phyloP scores from a whole-genome alignment of 2,888 invertebrate species.

The Hoplodrina ambigua region DNA sequence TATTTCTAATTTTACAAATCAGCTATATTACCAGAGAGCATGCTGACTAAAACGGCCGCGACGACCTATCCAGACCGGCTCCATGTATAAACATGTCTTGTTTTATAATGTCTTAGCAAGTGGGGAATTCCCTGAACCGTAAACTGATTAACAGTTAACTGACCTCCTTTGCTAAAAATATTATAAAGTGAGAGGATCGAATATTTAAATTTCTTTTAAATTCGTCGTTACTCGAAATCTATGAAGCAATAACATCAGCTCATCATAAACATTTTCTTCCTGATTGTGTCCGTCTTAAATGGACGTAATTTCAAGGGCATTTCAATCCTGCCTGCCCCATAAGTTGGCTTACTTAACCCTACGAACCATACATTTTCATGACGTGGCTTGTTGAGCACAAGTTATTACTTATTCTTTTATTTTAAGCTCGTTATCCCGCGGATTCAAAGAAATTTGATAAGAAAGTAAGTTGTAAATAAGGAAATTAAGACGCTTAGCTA shows the following conservation, averaged over 20 bases:
- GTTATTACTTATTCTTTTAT: too few relatives aligned
- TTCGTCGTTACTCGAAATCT: too few relatives aligned
- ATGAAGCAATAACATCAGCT: neutral
- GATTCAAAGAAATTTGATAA: neutral
- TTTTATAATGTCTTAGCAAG: neutral
- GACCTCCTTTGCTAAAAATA: constrained; percentile 19
- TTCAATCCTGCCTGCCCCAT: neutral
- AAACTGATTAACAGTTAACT: constrained; percentile 17
- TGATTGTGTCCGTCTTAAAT: neutral
- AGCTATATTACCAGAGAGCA: too few relatives aligned
- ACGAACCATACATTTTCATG: neutral
- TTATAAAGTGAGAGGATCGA: neutral
- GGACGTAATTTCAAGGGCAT: neutral
- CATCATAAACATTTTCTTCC: too few relatives aligned
- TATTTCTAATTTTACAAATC: too few relatives aligned
- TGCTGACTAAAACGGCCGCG: too few relatives aligned
- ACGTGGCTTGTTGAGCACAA: constrained; percentile 2
- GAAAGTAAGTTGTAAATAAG: neutral
- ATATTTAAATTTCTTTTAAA: neutral
- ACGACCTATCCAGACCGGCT: too few relatives aligned
- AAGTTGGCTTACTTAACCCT: too few relatives aligned
- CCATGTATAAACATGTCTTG: too few relatives aligned
- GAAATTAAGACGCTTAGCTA: neutral
- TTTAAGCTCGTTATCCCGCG: neutral
- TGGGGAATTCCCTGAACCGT: constrained; percentile 24